Evolutionary conservation across 2,888 invertebrate species (phyloP).

Genomic region (Urechis unicinctus): DNA sequence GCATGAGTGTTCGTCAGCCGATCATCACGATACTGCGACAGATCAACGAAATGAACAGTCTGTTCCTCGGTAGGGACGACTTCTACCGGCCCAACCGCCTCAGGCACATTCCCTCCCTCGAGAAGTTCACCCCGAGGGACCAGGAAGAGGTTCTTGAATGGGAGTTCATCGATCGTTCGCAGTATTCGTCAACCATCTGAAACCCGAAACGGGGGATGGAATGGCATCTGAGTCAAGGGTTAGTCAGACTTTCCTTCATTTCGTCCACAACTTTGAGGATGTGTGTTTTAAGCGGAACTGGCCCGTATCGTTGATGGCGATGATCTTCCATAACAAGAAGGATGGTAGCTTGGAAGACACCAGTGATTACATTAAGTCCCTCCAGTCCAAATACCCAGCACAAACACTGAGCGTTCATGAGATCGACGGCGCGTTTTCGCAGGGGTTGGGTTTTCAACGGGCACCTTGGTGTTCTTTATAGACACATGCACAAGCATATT

Average conservation of each 20-base stretch:
- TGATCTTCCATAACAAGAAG: slow-evolving; percentile 61
- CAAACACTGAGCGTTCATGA: slow-evolving; percentile 32
- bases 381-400: slow-evolving; percentile 33
- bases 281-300: slow-evolving; percentile 63
- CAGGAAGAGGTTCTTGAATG: slow-evolving; percentile 72
- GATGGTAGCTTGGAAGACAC: slow-evolving; percentile 20
- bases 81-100: slow-evolving; percentile 12
- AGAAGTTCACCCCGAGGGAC: slow-evolving; percentile 63
- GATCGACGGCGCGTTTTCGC: slow-evolving; percentile 37
- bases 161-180: slow-evolving; percentile 79
- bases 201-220: slow-evolving; percentile 87
- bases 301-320: slow-evolving; percentile 63
- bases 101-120: slow-evolving; percentile 62
- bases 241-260: slow-evolving; percentile 74
- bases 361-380: slow-evolving; percentile 26
- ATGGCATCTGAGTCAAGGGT: slow-evolving; percentile 70
- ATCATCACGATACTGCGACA: slow-evolving; percentile 72
- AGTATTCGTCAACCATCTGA: slow-evolving; percentile 72
- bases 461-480: slow-evolving; percentile 79
- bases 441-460: slow-evolving; percentile 45
- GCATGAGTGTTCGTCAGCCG: slow-evolving; percentile 60
- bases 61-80: slow-evolving; percentile 23
- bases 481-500: slow-evolving; percentile 82
- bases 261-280: slow-evolving; percentile 76
- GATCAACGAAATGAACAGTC: slow-evolving; percentile 35